Evolutionary conservation across 2,797 vertebrate genomes (phyloP), one percentile per base, ranked within the genome.

Genomic region (Trachurus trachurus): DNA sequence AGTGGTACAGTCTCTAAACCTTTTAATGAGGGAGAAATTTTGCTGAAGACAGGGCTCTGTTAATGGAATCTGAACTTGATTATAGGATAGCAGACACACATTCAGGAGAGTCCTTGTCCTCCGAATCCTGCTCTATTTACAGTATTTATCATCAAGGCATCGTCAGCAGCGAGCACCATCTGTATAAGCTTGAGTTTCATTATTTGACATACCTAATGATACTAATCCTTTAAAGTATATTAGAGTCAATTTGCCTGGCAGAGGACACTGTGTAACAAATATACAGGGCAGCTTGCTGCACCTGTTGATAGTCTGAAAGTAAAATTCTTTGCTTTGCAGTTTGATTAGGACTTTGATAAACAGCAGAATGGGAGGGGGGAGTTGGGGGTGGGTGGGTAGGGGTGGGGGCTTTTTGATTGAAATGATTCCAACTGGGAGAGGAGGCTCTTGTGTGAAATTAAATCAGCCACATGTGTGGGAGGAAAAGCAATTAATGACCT

Each of bases 31-130:
- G 87, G 80, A 82, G 87, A 88, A 85, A 87, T 95, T 94, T 90
- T 93, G 93, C 95, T 94, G 93, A 95, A 94, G 91, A 94, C 84
- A 90, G 91, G 69, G 71, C 82, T 94, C 86, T 67, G 87, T 71
- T 95, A 95, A 96, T 95, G 87, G 88, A 92, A 91, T 93, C 92
- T 94, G 81, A 92, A 92, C 88, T 87, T 95, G 93, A 95, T 96
- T 95, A 94, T 82, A 81, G 89, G 88, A 90, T 85, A 90, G 84
- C 90, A 92, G 89, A 88, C 79, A 72, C 78, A 72, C 71, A 65
- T 52, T 54, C 74, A 76, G 58, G 16, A 47, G 53, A 85, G 79
- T 80, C 68, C 78, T 74, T 78, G 79, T 85, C 90, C 83, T 79
- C 66, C 59, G 76, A 85, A 60, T 88, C 81, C 73, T 71, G 52